Evolutionary conservation across 2,888 invertebrate species (phyloP), one percentile per base, ranked within the genome.

Genomic region (Cataglyphis altisquamis): DNA sequence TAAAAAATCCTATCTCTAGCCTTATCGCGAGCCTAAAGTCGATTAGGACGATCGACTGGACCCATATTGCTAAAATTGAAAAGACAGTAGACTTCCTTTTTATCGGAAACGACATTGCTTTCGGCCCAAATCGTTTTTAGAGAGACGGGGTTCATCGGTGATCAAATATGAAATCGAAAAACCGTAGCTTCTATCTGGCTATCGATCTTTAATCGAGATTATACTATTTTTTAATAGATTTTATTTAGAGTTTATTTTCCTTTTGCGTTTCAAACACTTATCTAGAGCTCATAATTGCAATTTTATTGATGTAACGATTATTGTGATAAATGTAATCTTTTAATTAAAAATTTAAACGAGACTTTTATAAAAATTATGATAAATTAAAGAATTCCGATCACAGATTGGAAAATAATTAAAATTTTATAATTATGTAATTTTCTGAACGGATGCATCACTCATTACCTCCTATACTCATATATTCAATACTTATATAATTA

Each of bases 1-100:
- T 91, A 86, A 91, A 90, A 88, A 90, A 85, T 86, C 72, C 85
- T 80, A 84, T 83, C 75, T 82, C 64, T 85, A 29, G 77, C 66
- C 78, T 88, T 86, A 87, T 85, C 85, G 81, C 72, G 84, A 88
- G 84, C 84, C 60, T 62, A 83, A 83, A 82, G 12, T 15, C 62
- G 60, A 63, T 75, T 63, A 29, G 52, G n/a, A 64, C 67, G 74
- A 75, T 84, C 78, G 81, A 82, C 80, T 68, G 48, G 32, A n/a
- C 63, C 29, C 48, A 52, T 70, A 82, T 86, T 63, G 67, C 70
- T 60, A 70, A n/a, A 74, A 73, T 72, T 32, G 73, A 72, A 77
- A 84, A 66, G 41, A 84, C 82, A 73, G 83, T 88, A 81, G 86
- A 85, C 82, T 82, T 64, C 29, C 64, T 68, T 70, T 32, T 72